Percentiles rank a stretch among this genome's conserved stretches.
Evolutionary conservation across 2,797 vertebrate genomes (phyloP).

Genomic region (Echiichthys vipera): DNA sequence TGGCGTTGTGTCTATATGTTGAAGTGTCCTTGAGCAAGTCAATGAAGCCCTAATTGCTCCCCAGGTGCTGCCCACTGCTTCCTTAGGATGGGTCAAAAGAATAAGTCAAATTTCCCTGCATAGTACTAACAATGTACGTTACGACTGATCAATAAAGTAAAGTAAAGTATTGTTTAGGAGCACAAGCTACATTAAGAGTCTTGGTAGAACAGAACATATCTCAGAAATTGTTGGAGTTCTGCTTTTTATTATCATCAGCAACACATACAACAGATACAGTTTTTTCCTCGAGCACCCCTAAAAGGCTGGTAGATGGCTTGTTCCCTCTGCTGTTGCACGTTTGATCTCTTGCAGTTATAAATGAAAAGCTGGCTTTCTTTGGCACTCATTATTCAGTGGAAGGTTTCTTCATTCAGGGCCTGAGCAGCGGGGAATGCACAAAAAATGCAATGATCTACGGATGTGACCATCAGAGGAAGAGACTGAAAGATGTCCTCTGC

Average conservation of each 20-base stretch:
- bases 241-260: neutral
- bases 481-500: constrained; percentile 51
- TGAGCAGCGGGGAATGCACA: neutral
- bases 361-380: constrained; percentile 26
- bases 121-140: no score
- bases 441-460: constrained; percentile 11
- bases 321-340: neutral
- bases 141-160: no score
- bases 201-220: neutral
- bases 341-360: constrained; percentile 39
- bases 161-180: neutral
- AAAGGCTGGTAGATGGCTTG: neutral
- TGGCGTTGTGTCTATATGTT: no score
- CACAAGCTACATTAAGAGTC: neutral
- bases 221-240: neutral
- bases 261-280: neutral
- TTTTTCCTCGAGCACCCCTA: constrained; percentile 10
- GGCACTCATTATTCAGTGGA: constrained; percentile 19
- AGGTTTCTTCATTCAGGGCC: constrained; percentile 8
- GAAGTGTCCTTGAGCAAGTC: no score
- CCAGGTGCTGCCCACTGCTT: no score
- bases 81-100: no score
- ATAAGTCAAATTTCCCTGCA: no score
- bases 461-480: constrained; percentile 12
- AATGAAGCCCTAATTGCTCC: no score